These are phyloP conservation scores for Cotesia glomerata DNA, from an alignment of 1,140 invertebrate species.

Conservation along the genomic window DNA sequence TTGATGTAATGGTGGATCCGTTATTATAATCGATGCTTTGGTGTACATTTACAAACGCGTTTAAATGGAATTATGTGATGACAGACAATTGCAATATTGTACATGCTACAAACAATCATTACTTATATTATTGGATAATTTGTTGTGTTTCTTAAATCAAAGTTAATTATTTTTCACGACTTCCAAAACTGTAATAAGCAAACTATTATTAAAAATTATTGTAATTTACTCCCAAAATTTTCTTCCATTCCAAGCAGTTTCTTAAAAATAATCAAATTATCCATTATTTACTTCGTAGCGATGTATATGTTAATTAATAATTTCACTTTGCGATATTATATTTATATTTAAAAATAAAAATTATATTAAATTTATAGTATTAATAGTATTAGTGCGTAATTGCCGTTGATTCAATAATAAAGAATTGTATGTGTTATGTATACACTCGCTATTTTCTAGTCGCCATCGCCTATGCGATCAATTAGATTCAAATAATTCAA, in stretches of 20 bases:
- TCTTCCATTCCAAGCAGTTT: neutral
- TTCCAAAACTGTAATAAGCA: neutral
- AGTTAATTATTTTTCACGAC: neutral
- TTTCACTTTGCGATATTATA: neutral
- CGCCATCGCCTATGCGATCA: neutral
- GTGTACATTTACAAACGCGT: neutral
- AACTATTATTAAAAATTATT: neutral
- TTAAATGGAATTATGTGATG: no score
- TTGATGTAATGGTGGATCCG: neutral
- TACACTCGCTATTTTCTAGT: slow-evolving; percentile 6
- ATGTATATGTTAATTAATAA: slow-evolving; percentile 8
- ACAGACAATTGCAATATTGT: neutral
- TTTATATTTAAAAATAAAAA: neutral
- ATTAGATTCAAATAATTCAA: neutral
- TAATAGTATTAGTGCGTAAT: neutral
- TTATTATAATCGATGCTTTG: neutral
- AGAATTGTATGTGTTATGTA: neutral
- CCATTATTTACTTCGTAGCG: neutral
- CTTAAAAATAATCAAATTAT: neutral
- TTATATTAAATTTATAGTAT: slow-evolving; percentile 4
- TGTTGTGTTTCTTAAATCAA: neutral
- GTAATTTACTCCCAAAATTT: neutral
- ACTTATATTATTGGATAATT: neutral
- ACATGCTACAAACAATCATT: neutral
- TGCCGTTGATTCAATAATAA: neutral